Conservation (phyloP, 2,888 invertebrate genomes). For the Pteria penguin region DNA sequence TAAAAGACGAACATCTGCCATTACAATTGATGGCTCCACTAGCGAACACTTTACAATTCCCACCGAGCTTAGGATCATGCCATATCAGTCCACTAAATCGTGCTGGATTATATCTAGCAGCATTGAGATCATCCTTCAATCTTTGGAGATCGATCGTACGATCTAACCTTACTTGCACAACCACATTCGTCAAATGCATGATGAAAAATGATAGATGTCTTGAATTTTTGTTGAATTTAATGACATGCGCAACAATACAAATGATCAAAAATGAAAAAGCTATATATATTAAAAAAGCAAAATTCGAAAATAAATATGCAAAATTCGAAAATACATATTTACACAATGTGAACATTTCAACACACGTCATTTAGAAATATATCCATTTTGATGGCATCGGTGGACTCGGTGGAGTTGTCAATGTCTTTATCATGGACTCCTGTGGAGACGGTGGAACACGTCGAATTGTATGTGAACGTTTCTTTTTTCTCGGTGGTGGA, state of each 20-base stretch:
- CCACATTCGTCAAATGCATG: slow-evolving; percentile 18
- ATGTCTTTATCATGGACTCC: background rate
- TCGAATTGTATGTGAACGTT: background rate
- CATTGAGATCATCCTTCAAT: background rate
- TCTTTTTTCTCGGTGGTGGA: background rate
- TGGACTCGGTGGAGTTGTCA: background rate
- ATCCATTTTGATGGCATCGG: background rate
- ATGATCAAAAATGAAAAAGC: background rate
- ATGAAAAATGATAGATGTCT: background rate
- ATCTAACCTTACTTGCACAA: background rate
- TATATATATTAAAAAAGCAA: background rate
- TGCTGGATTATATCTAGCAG: slow-evolving; percentile 3
- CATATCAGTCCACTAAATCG: slow-evolving; percentile 14
- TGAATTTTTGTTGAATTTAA: background rate
- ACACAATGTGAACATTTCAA: background rate
- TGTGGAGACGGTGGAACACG: background rate
- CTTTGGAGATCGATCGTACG: background rate
- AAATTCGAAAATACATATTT: no score
- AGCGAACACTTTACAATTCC: slow-evolving; percentile 16
- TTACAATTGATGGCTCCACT: slow-evolving; percentile 17
- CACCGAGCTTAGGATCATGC: slow-evolving; percentile 18
- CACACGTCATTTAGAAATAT: background rate
- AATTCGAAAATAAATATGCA: no score
- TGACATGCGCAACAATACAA: slow-evolving; percentile 4
- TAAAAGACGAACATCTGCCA: slow-evolving; percentile 1